Evolutionary conservation across 2,888 invertebrate genomes (phyloP).

Genomic region (Syritta pipiens): DNA sequence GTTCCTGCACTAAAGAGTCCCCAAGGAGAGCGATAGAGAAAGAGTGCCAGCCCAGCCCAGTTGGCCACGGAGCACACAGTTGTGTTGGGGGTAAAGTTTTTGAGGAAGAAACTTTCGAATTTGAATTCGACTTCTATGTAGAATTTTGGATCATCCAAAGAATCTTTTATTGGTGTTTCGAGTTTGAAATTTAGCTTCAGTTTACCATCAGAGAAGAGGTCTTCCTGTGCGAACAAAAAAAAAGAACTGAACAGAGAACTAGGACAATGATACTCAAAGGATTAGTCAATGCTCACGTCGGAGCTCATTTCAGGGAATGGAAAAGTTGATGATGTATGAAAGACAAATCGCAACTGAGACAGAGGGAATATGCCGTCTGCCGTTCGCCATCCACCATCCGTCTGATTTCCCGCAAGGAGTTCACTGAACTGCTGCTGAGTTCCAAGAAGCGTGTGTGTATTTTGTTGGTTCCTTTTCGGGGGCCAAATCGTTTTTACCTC

Average conservation of each 20-base stretch:
- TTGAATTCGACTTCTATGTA: conserved; percentile 50
- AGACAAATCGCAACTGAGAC: conserved; percentile 21
- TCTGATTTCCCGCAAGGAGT: neutral
- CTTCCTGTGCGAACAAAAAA: too few relatives aligned
- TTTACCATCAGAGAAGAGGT: neutral
- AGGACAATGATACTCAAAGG: conserved; percentile 43
- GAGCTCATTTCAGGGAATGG: conserved; percentile 28
- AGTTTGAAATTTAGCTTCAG: conserved; percentile 40
- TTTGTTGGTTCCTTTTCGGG: neutral
- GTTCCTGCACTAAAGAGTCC: conserved; percentile 34
- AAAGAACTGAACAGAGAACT: conserved; percentile 3
- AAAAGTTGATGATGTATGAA: conserved; percentile 18
- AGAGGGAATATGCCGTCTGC: conserved; percentile 20
- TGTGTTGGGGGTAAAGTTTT: conserved; percentile 30
- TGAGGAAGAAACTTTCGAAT: conserved; percentile 42
- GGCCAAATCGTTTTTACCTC: too few relatives aligned
- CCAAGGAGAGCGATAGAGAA: conserved; percentile 11
- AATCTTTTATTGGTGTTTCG: conserved; percentile 60
- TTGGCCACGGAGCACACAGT: neutral
- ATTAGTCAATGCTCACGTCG: conserved; percentile 26
- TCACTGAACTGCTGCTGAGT: too few relatives aligned
- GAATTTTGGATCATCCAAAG: conserved; percentile 56
- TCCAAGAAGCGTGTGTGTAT: too few relatives aligned
- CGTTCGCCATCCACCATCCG: neutral
- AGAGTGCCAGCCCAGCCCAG: conserved; percentile 10